phyloP scores from a whole-genome alignment of 2,797 vertebrate species.

The Notolepis coatsorum region DNA sequence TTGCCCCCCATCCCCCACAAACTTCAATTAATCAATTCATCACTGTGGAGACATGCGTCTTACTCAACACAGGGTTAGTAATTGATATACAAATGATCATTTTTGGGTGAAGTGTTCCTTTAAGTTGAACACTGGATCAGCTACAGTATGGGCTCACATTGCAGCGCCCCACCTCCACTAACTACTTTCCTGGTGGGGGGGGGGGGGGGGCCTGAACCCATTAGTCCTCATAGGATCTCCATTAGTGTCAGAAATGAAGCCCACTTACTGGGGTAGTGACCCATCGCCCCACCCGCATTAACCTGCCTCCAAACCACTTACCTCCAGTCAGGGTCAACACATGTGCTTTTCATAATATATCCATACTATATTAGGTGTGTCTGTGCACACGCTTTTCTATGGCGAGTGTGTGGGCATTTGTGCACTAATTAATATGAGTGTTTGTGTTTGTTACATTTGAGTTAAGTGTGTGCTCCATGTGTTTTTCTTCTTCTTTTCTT shows the following conservation, averaged over 20 bases:
- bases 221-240: constrained; percentile 63
- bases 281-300: constrained; percentile 9
- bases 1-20: no score
- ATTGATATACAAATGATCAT: no score
- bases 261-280: constrained; percentile 44
- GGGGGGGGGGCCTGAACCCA: no score
- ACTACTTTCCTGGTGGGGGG: no score
- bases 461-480: not conserved
- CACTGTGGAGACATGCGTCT: no score
- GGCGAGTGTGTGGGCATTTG: not conserved
- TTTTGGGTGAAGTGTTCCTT: no score
- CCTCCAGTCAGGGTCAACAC: not conserved
- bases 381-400: not conserved
- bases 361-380: constrained; percentile 13
- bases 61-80: no score
- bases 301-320: constrained; percentile 2
- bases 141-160: no score
- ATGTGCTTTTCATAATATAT: not conserved
- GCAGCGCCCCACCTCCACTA: no score
- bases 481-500: not conserved
- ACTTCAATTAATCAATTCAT: no score
- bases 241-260: constrained; percentile 66
- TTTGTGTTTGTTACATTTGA: constrained; percentile 3
- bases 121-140: no score
- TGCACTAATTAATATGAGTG: not conserved